Conservation (phyloP, 2,888 invertebrate species). For the Stenotaenia linearis region DNA sequence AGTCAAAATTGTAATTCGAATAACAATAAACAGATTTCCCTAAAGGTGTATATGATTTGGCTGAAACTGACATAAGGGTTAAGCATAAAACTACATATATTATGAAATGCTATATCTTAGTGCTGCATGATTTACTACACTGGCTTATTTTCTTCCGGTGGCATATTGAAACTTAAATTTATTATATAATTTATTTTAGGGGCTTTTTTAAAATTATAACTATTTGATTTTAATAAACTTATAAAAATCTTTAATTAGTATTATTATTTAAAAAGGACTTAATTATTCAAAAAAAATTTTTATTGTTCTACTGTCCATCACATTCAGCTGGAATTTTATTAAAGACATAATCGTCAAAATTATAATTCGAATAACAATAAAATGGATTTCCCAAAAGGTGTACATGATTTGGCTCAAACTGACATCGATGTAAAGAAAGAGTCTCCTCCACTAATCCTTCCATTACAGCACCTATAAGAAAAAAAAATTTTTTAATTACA, state of each 20-base stretch:
- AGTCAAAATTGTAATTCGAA: conserved; percentile 74
- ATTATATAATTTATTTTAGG: too few species aligned
- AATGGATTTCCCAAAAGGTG: conserved; percentile 92
- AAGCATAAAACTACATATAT: conserved; percentile 41
- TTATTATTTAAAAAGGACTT: too few species aligned
- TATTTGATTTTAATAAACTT: too few species aligned
- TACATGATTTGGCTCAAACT: conserved; percentile 73
- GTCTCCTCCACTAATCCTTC: conserved; percentile 60
- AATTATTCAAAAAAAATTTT: background rate
- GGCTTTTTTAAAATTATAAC: too few species aligned
- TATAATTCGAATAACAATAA: conserved; percentile 81
- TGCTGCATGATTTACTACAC: too few species aligned
- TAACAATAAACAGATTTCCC: conserved; percentile 86
- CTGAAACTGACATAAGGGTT: conserved; percentile 63
- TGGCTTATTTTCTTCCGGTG: too few species aligned
- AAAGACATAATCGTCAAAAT: conserved; percentile 54
- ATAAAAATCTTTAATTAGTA: too few species aligned
- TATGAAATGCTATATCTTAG: too few species aligned
- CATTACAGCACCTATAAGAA: conserved; percentile 65
- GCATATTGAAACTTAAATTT: too few species aligned
- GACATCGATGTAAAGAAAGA: conserved; percentile 60
- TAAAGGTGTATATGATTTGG: conserved; percentile 83
- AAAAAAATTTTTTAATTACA: conserved; percentile 33
- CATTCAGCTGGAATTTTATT: background rate
- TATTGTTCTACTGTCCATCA: background rate